Evolutionary conservation across 2,888 invertebrate species (phyloP).

Genomic region (Lordiphosa andalusiaca): DNA sequence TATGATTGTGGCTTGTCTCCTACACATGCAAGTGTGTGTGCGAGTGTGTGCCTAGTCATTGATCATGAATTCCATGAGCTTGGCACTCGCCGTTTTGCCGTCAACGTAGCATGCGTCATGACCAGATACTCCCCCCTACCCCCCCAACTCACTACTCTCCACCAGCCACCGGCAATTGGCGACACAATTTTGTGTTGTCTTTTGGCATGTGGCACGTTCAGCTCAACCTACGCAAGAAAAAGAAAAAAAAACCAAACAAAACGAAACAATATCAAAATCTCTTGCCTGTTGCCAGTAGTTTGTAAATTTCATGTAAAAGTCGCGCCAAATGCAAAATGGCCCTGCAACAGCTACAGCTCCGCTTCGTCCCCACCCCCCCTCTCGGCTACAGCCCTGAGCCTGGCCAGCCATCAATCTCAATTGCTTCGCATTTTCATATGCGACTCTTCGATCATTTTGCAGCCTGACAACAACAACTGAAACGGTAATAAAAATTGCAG

Average conservation of each 20-base stretch:
- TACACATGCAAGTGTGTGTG: conserved; percentile 38
- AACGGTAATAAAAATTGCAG: conserved; percentile 68
- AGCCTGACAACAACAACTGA: conserved; percentile 54
- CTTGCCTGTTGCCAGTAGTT: conserved; percentile 62
- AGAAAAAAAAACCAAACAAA: conserved; percentile 4
- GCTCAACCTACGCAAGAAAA: conserved; percentile 57
- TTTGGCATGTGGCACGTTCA: conserved; percentile 53
- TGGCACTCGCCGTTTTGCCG: conserved; percentile 54
- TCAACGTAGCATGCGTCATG: conserved; percentile 60
- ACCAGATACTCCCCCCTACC: conserved; percentile 17
- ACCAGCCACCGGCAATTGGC: conserved; percentile 45
- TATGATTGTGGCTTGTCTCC: conserved; percentile 37
- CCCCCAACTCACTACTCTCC: not conserved
- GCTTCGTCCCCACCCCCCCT: too few relatives aligned
- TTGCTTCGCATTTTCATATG: conserved; percentile 74
- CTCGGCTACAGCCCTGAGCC: conserved; percentile 38
- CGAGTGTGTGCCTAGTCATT: conserved; percentile 65
- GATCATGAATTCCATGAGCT: conserved; percentile 72
- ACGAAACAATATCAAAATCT: conserved; percentile 28
- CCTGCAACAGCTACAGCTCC: conserved; percentile 53
- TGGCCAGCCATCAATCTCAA: conserved; percentile 70
- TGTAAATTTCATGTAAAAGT: conserved; percentile 75
- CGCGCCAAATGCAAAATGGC: conserved; percentile 71
- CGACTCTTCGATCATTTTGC: conserved; percentile 72
- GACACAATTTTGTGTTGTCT: conserved; percentile 64